phyloP scores from a whole-genome alignment of 37 sponge, comb jelly and placozoan genomes.

The Aplysina aerophoba region DNA sequence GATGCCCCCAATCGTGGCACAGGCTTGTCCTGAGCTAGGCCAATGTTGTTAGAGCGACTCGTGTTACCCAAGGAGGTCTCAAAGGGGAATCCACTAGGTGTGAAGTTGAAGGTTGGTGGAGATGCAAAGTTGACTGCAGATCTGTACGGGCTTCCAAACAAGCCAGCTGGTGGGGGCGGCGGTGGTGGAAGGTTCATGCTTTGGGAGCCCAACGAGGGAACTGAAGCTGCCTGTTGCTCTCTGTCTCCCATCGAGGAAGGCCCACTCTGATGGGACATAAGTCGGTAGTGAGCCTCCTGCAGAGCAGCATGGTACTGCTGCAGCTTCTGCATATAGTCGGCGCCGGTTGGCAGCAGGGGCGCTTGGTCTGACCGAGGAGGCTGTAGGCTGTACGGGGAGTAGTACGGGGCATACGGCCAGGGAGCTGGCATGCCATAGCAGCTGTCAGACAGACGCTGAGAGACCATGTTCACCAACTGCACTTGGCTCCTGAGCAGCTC shows the following conservation, averaged over 20 bases:
- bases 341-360: neutral
- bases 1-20: neutral
- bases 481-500: slow-evolving; percentile 64
- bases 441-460: slow-evolving; percentile 16
- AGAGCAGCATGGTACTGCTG: slow-evolving; percentile 62
- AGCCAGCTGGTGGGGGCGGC: neutral
- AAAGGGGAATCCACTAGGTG: neutral
- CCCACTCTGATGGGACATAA: slow-evolving; percentile 22
- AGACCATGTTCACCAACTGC: slow-evolving; percentile 45
- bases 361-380: neutral
- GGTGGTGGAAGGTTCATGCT: slow-evolving; percentile 31
- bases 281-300: slow-evolving; percentile 42
- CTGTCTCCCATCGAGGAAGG: neutral
- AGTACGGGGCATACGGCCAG: slow-evolving; percentile 7
- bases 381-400: neutral
- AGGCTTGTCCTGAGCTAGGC: neutral
- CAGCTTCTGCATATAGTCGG: slow-evolving; percentile 46
- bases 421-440: neutral
- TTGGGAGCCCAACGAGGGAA: neutral
- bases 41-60: neutral
- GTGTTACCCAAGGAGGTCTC: neutral
- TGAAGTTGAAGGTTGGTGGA: neutral
- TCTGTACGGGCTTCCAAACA: too few species aligned
- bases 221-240: neutral
- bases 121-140: too few species aligned